Conservation (phyloP, 2,113 vertebrate species). For the Megalops atlanticus region DNA sequence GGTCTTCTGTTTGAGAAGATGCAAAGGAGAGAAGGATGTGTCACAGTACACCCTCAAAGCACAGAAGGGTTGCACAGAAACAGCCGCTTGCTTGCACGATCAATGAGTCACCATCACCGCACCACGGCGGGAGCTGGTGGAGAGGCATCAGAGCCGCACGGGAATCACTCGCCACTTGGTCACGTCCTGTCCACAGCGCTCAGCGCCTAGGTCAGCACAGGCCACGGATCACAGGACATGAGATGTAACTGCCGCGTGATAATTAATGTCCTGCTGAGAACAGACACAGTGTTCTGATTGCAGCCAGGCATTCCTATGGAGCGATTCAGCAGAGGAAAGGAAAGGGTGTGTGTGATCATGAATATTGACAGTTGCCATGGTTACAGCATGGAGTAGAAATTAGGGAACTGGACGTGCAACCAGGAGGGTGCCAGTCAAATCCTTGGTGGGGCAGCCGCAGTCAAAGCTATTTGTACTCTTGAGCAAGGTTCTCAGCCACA, state of each 20-base stretch:
- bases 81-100: no score
- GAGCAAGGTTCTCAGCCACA: not conserved
- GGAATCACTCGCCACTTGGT: not conserved
- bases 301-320: not conserved
- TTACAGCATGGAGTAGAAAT: not conserved
- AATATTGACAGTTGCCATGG: not conserved
- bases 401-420: not conserved
- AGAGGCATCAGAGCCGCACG: not conserved
- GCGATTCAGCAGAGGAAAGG: not conserved
- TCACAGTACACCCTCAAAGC: no score
- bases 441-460: not conserved
- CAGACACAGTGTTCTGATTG: not conserved
- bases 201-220: not conserved
- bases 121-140: no score
- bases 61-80: no score
- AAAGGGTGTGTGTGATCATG: no score
- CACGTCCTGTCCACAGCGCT: not conserved
- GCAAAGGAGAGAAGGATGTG: no score
- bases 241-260: not conserved
- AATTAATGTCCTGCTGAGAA: not conserved
- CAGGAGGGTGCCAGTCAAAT: not conserved
- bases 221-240: not conserved
- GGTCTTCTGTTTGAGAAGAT: no score
- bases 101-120: no score
- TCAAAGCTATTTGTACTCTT: not conserved